A percentile compares a stretch with the other conserved stretches of the same genome.
These are phyloP conservation scores for Pangasius larnaudii DNA, from an alignment of 2,797 vertebrate genomes.

Conservation along the genomic window DNA sequence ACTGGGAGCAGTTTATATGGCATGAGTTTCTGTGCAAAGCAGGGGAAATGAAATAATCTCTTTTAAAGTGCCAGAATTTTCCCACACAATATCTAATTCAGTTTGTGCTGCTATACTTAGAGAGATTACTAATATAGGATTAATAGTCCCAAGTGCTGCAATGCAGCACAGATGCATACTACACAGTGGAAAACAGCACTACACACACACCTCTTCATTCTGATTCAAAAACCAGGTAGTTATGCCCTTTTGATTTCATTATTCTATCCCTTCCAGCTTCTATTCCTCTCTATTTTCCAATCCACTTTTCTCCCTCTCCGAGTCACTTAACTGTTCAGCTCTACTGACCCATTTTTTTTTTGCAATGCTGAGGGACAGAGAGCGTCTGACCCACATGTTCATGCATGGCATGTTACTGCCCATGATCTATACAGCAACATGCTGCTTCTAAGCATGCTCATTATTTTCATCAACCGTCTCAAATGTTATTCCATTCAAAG, in stretches of 20 bases:
- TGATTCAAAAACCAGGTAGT: not conserved
- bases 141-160: constrained; percentile 51
- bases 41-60: constrained; percentile 8
- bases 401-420: constrained; percentile 45
- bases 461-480: not conserved
- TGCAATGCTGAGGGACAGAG: constrained; percentile 14
- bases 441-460: not conserved
- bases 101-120: constrained; percentile 10
- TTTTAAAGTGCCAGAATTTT: constrained; percentile 13
- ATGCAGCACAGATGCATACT: constrained; percentile 56
- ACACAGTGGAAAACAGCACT: constrained; percentile 20
- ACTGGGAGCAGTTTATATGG: constrained; percentile 17
- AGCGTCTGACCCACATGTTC: constrained; percentile 54
- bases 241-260: constrained; percentile 16
- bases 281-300: not conserved
- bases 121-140: constrained; percentile 12
- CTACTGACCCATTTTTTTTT: constrained; percentile 61
- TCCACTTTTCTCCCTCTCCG: not conserved
- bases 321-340: constrained; percentile 25
- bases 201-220: not conserved
- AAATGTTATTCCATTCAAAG: not conserved
- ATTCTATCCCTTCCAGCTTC: constrained; percentile 21
- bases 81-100: constrained; percentile 29
- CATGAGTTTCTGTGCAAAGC: constrained; percentile 18
- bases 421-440: constrained; percentile 18